Evolutionary conservation across 2,888 invertebrate genomes (phyloP).

Genomic region (Apoda limacodes): DNA sequence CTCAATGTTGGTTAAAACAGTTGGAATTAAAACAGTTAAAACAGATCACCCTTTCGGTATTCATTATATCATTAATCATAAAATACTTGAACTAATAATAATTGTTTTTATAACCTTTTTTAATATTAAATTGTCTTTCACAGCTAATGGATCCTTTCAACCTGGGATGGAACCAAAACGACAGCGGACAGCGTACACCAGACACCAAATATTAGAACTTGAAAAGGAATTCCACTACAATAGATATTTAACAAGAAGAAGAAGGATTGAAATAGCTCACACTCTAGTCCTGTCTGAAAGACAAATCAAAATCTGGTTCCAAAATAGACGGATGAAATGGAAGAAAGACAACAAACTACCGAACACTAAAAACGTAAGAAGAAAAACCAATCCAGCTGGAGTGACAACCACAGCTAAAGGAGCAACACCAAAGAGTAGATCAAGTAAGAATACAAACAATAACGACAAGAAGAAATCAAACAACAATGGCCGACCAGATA

Average conservation of each 20-base stretch:
- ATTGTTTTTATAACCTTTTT: not conserved
- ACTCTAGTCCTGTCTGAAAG: slow-evolving; percentile 92
- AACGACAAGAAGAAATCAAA: slow-evolving; percentile 66
- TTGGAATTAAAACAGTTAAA: too few species aligned
- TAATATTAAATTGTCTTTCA: slow-evolving; percentile 43
- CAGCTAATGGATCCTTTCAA: slow-evolving; percentile 89
- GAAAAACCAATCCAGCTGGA: slow-evolving; percentile 82
- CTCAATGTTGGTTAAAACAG: too few species aligned
- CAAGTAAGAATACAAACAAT: slow-evolving; percentile 67
- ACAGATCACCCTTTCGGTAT: too few species aligned
- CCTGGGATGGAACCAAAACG: slow-evolving; percentile 96
- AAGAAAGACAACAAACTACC: slow-evolving; percentile 88
- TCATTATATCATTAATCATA: slow-evolving; percentile 2
- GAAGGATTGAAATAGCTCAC: slow-evolving; percentile 98
- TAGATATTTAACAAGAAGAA: slow-evolving; percentile 92
- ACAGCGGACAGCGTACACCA: slow-evolving; percentile 96
- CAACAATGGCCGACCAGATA: slow-evolving; percentile 70
- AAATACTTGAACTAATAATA: not conserved
- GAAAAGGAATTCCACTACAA: slow-evolving; percentile 99
- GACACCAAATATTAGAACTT: slow-evolving; percentile 96
- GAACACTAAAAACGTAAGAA: slow-evolving; percentile 80
- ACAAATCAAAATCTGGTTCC: slow-evolving; percentile 91
- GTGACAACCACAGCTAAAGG: slow-evolving; percentile 71
- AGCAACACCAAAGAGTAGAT: slow-evolving; percentile 77
- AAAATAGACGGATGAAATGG: slow-evolving; percentile 84